Evolutionary conservation across 2,113 vertebrate genomes (phyloP), one percentile per base, ranked within the genome.

Genomic region (Sterrhoptilus dennistouni): DNA sequence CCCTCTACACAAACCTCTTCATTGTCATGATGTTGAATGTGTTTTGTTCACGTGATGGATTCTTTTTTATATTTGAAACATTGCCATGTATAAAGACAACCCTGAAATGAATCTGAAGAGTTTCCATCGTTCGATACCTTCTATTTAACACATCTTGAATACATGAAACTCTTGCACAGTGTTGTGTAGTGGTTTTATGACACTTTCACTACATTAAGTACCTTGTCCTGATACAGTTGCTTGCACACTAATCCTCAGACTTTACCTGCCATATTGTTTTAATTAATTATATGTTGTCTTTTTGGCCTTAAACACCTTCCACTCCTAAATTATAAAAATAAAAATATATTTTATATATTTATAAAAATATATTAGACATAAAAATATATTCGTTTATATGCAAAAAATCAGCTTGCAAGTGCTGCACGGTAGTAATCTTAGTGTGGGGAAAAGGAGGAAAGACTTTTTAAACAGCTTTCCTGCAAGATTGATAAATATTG

Each of bases 21-120:
- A 8, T 2, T 11, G 3, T 33, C 16, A 29, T 17, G 11, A 7
- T 1, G 9, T 15, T 60, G 7, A 82, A 38, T 28, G 3, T 1
- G 1, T 53, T 81, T 27, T 60, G 4, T 54, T 61, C 21, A 8
- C 2, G 2, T 20, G 9, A 56, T 15, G 7, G 10, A 7, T 5
- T 8, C 7, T 19, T 33, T 68, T 12, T n/a, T 31, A 49, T n/a
- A 40, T 28, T 86, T 69, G 11, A 89, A 60, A 42, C 8, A 69
- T 33, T 86, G 60, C 8, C 6, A 0, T n/a, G 2, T 31, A 10
- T 36, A 36, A 82, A 83, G 7, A 25, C 4, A 53, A 35, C 2
- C 5, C 12, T 92, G 3, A 5, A 74, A 83, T 11, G 1, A 64
- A 64, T 65, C 40, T 44, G 23, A 69, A 74, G 16, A 47, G 5